Evolutionary conservation across 2,797 vertebrate genomes (phyloP).

Genomic region (Gobionotothen gibberifrons): DNA sequence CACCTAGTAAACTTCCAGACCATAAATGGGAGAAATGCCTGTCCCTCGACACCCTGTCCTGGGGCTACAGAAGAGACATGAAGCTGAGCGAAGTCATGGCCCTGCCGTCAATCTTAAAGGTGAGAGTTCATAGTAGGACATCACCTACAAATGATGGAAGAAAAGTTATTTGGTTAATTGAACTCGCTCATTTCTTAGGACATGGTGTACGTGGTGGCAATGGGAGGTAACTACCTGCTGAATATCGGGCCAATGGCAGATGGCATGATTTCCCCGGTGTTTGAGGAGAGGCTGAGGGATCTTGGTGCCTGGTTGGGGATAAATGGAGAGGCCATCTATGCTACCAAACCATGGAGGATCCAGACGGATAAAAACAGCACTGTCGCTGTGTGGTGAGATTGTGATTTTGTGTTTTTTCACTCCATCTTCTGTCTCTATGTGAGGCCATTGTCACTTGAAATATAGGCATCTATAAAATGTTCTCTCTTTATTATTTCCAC

Average conservation of each 20-base stretch:
- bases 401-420: not conserved
- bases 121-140: conserved; percentile 26
- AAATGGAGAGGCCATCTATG: conserved; percentile 92
- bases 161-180: not conserved
- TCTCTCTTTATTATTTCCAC: too few species aligned
- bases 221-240: conserved; percentile 92
- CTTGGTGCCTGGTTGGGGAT: conserved; percentile 88
- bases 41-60: conserved; percentile 86
- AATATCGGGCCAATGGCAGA: conserved; percentile 90
- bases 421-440: not conserved
- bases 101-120: conserved; percentile 80
- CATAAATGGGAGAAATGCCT: conserved; percentile 96
- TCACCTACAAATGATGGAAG: not conserved
- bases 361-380: conserved; percentile 85
- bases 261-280: conserved; percentile 86
- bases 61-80: conserved; percentile 91
- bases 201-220: conserved; percentile 85
- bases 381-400: conserved; percentile 83
- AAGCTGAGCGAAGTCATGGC: conserved; percentile 76
- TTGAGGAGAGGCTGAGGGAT: conserved; percentile 88
- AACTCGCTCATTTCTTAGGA: conserved; percentile 76
- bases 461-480: too few species aligned
- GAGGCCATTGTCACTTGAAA: too few species aligned
- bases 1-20: conserved; percentile 74
- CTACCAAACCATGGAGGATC: conserved; percentile 86